phyloP scores from a whole-genome alignment of 2,113 vertebrate species.

The Bothrops jararaca region DNA sequence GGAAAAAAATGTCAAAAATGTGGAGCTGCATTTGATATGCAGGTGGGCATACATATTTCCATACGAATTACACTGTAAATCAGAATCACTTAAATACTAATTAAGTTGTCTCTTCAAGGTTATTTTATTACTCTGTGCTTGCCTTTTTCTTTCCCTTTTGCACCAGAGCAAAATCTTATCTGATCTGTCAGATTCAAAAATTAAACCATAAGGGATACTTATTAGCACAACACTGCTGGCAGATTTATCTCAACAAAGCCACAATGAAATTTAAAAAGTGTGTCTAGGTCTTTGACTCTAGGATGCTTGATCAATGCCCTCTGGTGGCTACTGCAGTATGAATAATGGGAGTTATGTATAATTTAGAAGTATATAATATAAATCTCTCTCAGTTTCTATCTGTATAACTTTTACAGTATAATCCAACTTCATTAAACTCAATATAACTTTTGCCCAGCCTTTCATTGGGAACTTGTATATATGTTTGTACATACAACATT shows the following conservation, averaged over 20 bases:
- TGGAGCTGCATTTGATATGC: constrained; percentile 54
- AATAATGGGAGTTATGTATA: constrained; percentile 17
- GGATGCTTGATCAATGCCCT: constrained; percentile 24
- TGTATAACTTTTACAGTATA: constrained; percentile 2
- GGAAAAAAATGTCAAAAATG: constrained; percentile 54
- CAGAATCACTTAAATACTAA: constrained; percentile 67
- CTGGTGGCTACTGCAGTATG: background rate
- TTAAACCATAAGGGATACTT: background rate
- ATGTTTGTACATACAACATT: background rate
- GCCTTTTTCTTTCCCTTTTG: background rate
- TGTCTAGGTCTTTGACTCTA: constrained; percentile 16
- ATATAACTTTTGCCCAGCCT: background rate
- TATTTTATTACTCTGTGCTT: constrained; percentile 52
- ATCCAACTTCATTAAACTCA: constrained; percentile 18
- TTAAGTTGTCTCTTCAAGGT: constrained; percentile 66
- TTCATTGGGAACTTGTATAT: background rate
- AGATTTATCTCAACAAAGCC: constrained; percentile 43
- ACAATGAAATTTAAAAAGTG: constrained; percentile 14
- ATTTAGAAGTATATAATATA: constrained; percentile 5
- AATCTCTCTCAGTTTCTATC: background rate
- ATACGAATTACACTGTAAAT: constrained; percentile 61
- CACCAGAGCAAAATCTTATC: constrained; percentile 52
- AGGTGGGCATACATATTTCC: constrained; percentile 55
- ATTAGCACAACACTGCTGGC: constrained; percentile 3
- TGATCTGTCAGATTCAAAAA: constrained; percentile 51